Evolutionary conservation across 2,888 invertebrate genomes (phyloP).

Genomic region (Hecatera dysodea): DNA sequence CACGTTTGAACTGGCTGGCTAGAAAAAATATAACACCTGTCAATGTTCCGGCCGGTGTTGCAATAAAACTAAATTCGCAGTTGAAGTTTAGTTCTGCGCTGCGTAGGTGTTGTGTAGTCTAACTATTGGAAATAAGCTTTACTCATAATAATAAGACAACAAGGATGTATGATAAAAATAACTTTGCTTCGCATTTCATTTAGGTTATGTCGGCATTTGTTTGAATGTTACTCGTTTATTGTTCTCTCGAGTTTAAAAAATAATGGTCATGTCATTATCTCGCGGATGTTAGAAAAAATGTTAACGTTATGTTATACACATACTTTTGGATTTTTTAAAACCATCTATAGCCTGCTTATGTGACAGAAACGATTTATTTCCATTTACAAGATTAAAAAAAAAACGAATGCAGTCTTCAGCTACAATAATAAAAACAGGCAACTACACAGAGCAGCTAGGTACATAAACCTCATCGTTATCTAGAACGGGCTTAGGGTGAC

Average conservation of each 20-base stretch:
- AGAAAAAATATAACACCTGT: conserved; percentile 40
- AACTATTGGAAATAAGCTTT: conserved; percentile 53
- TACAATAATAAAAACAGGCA: conserved; percentile 31
- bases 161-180: conserved; percentile 61
- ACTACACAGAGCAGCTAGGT: conserved; percentile 24
- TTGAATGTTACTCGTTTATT: conserved; percentile 39
- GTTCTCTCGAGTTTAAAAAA: conserved; percentile 41
- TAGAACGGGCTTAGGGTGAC: conserved; percentile 45
- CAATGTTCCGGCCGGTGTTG: conserved; percentile 36
- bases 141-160: conserved; percentile 54
- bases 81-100: conserved; percentile 24
- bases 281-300: conserved; percentile 5
- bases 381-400: background rate
- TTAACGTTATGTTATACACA: background rate
- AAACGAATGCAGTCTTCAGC: background rate
- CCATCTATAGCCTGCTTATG: background rate
- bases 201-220: conserved; percentile 40
- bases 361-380: background rate
- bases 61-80: conserved; percentile 39
- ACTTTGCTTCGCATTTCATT: conserved; percentile 49
- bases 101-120: conserved; percentile 59
- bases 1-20: conserved; percentile 22
- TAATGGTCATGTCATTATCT: conserved; percentile 28
- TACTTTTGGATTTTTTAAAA: background rate
- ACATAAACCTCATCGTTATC: conserved; percentile 48